Conservation (phyloP, 2,888 invertebrate genomes). For the Megalurothrips usitatus region DNA sequence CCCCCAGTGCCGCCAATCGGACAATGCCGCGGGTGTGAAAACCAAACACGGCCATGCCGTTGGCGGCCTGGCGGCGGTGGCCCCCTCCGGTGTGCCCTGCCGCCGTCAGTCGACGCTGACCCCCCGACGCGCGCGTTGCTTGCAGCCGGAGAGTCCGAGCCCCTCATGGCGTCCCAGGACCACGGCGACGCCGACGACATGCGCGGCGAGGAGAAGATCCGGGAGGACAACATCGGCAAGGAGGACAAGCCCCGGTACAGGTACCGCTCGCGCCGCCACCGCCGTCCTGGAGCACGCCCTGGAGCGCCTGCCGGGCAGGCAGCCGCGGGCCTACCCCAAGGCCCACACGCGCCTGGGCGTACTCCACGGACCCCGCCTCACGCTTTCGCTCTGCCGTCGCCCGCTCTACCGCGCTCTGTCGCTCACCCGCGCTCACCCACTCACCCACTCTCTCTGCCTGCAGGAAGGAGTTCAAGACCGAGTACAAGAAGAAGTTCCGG, state of each 20-base stretch:
- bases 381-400: not conserved
- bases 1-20: not conserved
- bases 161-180: slow-evolving; percentile 56
- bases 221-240: slow-evolving; percentile 41
- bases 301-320: too few species aligned
- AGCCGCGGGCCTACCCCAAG: too few species aligned
- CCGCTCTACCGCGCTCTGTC: not conserved
- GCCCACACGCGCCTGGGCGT: too few species aligned
- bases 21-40: not conserved
- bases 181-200: slow-evolving; percentile 49
- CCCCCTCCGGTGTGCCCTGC: not conserved
- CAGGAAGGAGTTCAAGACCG: slow-evolving; percentile 62
- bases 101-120: not conserved
- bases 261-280: slow-evolving; percentile 31
- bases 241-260: slow-evolving; percentile 41
- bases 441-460: slow-evolving; percentile 34
- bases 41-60: slow-evolving; percentile 7
- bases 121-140: slow-evolving; percentile 38
- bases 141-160: slow-evolving; percentile 67
- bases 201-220: slow-evolving; percentile 41
- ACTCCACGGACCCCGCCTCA: not conserved
- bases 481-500: slow-evolving; percentile 77
- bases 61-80: not conserved
- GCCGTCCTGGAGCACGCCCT: too few species aligned
- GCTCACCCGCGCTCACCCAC: slow-evolving; percentile 26